phyloP scores from a whole-genome alignment of 2,888 invertebrate genomes.

The Callyntrura sp. region DNA sequence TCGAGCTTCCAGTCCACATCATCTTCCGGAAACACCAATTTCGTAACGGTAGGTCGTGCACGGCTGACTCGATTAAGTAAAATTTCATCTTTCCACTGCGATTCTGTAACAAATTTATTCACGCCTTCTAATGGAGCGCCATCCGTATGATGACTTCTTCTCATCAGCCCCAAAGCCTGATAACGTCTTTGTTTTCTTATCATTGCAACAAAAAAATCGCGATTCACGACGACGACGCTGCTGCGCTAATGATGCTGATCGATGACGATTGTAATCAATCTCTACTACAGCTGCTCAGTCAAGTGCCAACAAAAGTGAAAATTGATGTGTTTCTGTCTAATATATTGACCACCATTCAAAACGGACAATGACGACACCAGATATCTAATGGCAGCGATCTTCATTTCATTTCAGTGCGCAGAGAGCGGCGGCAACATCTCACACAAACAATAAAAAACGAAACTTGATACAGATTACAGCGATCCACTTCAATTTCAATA shows the following conservation, averaged over 20 bases:
- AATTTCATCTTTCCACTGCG: conserved; percentile 12
- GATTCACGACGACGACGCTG: no score
- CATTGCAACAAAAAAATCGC: background rate
- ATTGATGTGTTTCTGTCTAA: background rate
- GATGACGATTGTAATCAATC: no score
- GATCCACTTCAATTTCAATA: background rate
- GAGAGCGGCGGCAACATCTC: background rate
- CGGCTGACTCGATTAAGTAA: background rate
- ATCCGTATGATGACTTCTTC: background rate
- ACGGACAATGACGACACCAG: background rate
- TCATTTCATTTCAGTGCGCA: conserved; percentile 1
- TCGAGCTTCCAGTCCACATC: conserved; percentile 63
- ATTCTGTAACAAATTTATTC: conserved; percentile 48
- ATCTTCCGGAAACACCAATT: conserved; percentile 26
- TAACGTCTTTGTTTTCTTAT: conserved; percentile 43
- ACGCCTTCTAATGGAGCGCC: background rate
- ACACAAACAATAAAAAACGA: background rate
- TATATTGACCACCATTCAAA: no score
- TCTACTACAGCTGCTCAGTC: no score
- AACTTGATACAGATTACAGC: background rate
- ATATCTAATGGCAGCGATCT: no score
- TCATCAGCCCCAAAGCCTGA: conserved; percentile 44
- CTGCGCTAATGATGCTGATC: background rate
- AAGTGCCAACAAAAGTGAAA: conserved; percentile 31
- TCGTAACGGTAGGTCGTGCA: conserved; percentile 1